A percentile compares a stretch with the other conserved stretches of the same genome.
Conservation (phyloP, 1,140 invertebrate genomes). For the Megalopta genalis region DNA sequence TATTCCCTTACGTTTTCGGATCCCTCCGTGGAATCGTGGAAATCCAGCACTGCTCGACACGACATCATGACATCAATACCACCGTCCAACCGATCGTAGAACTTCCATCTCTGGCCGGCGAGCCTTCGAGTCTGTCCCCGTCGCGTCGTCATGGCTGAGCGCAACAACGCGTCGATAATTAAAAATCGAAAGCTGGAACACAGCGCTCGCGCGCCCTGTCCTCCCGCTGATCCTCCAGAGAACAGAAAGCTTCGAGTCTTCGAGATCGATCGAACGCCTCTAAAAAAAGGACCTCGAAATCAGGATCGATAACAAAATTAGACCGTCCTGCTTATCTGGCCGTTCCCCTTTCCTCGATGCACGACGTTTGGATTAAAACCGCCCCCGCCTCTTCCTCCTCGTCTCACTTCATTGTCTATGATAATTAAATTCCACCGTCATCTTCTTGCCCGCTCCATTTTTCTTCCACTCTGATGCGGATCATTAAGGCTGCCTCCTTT, state of each 20-base stretch:
- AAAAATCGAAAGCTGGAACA: slow-evolving; percentile 4
- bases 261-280: not conserved
- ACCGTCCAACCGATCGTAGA: slow-evolving; percentile 23
- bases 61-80: slow-evolving; percentile 33
- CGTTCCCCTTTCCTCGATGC: not conserved
- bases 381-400: not conserved
- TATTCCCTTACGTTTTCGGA: slow-evolving; percentile 36
- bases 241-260: not conserved
- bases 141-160: not conserved
- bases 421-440: too few relatives aligned
- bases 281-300: slow-evolving; percentile 2
- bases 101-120: too few relatives aligned
- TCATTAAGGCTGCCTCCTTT: too few relatives aligned
- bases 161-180: not conserved
- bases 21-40: slow-evolving; percentile 17
- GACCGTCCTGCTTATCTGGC: not conserved
- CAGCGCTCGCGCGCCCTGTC: not conserved
- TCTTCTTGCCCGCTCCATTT: too few relatives aligned
- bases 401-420: not conserved
- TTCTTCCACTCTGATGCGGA: too few relatives aligned
- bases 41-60: not conserved
- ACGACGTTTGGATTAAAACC: not conserved
- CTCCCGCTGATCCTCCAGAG: not conserved
- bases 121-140: not conserved
- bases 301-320: not conserved